Evolutionary conservation across 2,888 invertebrate species (phyloP).

Genomic region (Cerastis leucographa): DNA sequence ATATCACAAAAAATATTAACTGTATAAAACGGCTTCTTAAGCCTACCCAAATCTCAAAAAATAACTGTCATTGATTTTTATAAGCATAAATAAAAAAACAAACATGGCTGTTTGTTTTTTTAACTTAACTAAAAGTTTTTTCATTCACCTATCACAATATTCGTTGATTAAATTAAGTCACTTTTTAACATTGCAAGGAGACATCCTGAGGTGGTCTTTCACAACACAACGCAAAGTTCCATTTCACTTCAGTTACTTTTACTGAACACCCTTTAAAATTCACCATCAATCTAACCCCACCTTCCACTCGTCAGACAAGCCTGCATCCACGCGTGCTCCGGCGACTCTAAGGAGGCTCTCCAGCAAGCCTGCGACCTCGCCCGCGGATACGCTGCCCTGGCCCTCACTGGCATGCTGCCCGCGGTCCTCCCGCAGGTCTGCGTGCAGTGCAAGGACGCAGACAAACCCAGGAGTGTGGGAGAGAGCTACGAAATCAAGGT

Average conservation of each 20-base stretch:
- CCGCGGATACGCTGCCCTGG: constrained; percentile 92
- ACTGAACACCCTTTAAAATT: background rate
- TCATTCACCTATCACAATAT: background rate
- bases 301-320: constrained; percentile 89
- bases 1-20: background rate
- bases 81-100: background rate
- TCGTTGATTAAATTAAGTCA: background rate
- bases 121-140: background rate
- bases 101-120: too few species aligned
- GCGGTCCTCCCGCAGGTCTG: constrained; percentile 92
- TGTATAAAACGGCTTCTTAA: background rate
- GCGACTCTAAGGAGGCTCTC: constrained; percentile 80
- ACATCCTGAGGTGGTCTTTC: background rate
- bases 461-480: constrained; percentile 86
- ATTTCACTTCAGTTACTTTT: too few species aligned
- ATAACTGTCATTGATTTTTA: too few species aligned
- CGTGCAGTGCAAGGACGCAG: constrained; percentile 89
- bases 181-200: background rate
- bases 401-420: constrained; percentile 90
- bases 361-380: constrained; percentile 92
- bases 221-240: background rate
- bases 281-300: background rate
- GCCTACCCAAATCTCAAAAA: too few species aligned
- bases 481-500: constrained; percentile 92
- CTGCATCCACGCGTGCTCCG: constrained; percentile 93